phyloP scores from a whole-genome alignment of 1,140 invertebrate species.

The Euura saliciscinereae region DNA sequence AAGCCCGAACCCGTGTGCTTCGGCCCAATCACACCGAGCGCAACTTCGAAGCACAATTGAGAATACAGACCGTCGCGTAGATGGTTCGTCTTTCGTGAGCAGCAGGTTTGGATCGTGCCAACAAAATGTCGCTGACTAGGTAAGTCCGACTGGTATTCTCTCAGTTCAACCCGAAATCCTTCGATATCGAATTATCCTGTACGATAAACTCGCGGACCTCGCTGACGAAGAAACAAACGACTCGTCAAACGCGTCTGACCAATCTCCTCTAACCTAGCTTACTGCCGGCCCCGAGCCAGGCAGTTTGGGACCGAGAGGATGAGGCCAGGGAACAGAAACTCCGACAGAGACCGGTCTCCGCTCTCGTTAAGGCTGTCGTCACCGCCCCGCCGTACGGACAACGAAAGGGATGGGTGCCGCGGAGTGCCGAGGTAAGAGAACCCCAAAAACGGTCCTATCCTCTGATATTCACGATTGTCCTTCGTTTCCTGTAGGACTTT shows the following conservation, averaged over 20 bases:
- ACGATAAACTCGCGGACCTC: no score
- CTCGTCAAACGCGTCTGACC: background rate
- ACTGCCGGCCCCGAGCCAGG: slow-evolving; percentile 83
- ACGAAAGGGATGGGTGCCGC: slow-evolving; percentile 92
- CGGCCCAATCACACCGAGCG: no score
- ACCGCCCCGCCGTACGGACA: slow-evolving; percentile 96
- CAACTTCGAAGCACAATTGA: no score
- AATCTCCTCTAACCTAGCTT: slow-evolving; percentile 62
- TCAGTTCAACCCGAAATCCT: no score
- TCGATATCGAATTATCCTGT: no score
- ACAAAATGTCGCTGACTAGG: slow-evolving; percentile 1
- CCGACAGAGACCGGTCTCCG: slow-evolving; percentile 67
- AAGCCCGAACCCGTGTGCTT: no score
- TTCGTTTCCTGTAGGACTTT: slow-evolving; percentile 67
- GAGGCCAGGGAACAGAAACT: slow-evolving; percentile 71
- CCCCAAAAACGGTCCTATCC: no score
- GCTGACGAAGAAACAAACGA: no score
- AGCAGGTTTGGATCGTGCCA: background rate
- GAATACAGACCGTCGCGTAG: no score
- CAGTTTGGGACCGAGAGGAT: slow-evolving; percentile 88
- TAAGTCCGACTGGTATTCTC: background rate
- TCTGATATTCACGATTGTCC: background rate
- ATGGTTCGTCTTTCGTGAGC: no score
- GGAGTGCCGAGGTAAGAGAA: slow-evolving; percentile 81
- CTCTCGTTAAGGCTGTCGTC: slow-evolving; percentile 80